Conservation (phyloP, 23 tunicate species). For the Aplidium turbinatum region DNA sequence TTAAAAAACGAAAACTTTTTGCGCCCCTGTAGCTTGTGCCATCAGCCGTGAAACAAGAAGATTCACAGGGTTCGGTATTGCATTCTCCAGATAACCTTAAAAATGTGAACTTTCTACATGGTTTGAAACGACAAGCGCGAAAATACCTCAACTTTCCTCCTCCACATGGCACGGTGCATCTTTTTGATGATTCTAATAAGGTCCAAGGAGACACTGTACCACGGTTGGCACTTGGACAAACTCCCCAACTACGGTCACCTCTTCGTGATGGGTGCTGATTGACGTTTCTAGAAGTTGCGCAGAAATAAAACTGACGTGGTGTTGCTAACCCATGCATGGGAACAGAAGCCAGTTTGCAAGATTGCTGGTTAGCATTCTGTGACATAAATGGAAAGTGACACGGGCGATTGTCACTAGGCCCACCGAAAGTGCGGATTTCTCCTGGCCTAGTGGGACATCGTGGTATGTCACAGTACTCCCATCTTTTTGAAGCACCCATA, state of each 20-base stretch:
- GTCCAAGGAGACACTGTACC: slow-evolving; percentile 61
- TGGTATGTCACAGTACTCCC: slow-evolving; percentile 77
- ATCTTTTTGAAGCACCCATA: neutral
- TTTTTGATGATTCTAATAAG: neutral
- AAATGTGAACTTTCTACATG: neutral
- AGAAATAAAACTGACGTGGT: neutral
- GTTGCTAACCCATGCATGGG: neutral
- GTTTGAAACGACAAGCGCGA: slow-evolving; percentile 39
- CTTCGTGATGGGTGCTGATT: neutral
- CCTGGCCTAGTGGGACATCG: slow-evolving; percentile 65
- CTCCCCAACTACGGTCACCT: slow-evolving; percentile 12
- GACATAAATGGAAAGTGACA: slow-evolving; percentile 21
- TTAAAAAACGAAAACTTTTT: neutral
- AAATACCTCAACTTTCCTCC: slow-evolving; percentile 36
- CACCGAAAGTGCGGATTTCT: slow-evolving; percentile 48
- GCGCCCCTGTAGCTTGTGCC: slow-evolving; percentile 41
- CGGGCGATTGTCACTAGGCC: slow-evolving; percentile 24
- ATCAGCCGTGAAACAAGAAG: slow-evolving; percentile 12
- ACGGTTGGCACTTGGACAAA: slow-evolving; percentile 7
- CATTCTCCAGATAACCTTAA: slow-evolving; percentile 10
- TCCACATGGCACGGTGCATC: slow-evolving; percentile 49
- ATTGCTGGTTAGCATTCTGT: neutral
- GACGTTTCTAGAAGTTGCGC: slow-evolving; percentile 11
- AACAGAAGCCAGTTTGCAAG: neutral
- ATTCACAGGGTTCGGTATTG: slow-evolving; percentile 55